phyloP scores from a whole-genome alignment of 2,113 vertebrate species.

The Acrocephalus kingi region DNA sequence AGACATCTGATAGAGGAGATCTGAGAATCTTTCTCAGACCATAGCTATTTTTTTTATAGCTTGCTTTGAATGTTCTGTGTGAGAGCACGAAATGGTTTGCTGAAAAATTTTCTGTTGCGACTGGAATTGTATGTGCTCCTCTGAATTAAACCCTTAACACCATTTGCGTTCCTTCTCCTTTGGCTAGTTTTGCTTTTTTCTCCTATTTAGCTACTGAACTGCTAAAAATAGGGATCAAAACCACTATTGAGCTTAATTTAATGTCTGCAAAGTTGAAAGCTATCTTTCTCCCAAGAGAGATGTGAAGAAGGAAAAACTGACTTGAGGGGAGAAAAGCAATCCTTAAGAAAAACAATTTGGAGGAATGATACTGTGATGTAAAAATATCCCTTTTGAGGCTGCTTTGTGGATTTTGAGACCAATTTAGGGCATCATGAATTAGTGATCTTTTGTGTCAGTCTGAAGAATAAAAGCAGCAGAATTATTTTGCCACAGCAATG shows the following conservation, averaged over 20 bases:
- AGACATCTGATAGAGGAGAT: constrained; percentile 59
- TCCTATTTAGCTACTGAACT: not conserved
- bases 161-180: not conserved
- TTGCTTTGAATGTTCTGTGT: not conserved
- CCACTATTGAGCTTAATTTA: not conserved
- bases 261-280: not conserved
- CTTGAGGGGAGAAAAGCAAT: not conserved
- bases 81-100: not conserved
- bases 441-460: not conserved
- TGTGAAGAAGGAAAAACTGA: not conserved
- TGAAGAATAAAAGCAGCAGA: not conserved
- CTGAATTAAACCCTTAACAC: not conserved
- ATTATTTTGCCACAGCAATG: not conserved
- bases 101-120: not conserved
- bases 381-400: not conserved
- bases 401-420: not conserved
- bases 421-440: not conserved
- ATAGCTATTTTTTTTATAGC: not conserved
- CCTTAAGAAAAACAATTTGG: not conserved
- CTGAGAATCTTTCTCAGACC: constrained; percentile 20
- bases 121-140: not conserved
- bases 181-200: not conserved
- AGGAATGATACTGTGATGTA: not conserved
- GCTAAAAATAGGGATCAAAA: not conserved
- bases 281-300: not conserved